Percentiles rank a stretch among this genome's conserved stretches.
phyloP scores from a whole-genome alignment of 2,797 vertebrate genomes.

The Arnoldichthys spilopterus region DNA sequence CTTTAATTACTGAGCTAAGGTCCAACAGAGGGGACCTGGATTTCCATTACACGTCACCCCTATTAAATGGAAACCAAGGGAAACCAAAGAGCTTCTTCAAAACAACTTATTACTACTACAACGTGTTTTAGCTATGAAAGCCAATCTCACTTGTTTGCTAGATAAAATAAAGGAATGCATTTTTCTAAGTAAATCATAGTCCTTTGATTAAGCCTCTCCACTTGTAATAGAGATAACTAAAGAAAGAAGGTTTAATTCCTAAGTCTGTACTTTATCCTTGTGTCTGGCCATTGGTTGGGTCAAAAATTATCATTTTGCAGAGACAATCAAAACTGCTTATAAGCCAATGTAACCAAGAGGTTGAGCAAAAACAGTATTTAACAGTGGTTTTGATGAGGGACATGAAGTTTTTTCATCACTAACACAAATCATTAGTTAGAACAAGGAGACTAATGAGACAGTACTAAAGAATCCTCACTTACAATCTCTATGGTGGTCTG shows the following conservation, averaged over 20 bases:
- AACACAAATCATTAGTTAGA: neutral
- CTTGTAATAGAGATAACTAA: neutral
- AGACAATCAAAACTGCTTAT: too few relatives aligned
- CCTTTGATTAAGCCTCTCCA: neutral
- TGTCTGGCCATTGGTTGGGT: neutral
- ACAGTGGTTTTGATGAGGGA: neutral
- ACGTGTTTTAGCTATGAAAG: constrained; percentile 28
- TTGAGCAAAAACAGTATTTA: too few relatives aligned
- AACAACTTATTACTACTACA: constrained; percentile 7
- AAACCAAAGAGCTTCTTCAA: constrained; percentile 19
- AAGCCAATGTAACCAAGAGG: too few relatives aligned
- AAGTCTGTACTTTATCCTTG: neutral
- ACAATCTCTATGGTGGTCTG: constrained; percentile 10
- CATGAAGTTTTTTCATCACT: neutral
- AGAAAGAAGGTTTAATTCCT: neutral
- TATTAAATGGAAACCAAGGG: constrained; percentile 48
- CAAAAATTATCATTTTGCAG: neutral
- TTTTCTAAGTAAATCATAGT: neutral
- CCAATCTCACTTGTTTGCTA: neutral
- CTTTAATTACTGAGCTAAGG: constrained; percentile 61
- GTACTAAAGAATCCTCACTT: constrained; percentile 28
- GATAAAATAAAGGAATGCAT: neutral
- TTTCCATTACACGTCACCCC: constrained; percentile 49
- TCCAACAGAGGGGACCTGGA: constrained; percentile 41
- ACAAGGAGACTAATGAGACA: neutral